These are phyloP conservation scores for Bhutanitis thaidina DNA, from an alignment of 2,888 invertebrate species.

Conservation along the genomic window DNA sequence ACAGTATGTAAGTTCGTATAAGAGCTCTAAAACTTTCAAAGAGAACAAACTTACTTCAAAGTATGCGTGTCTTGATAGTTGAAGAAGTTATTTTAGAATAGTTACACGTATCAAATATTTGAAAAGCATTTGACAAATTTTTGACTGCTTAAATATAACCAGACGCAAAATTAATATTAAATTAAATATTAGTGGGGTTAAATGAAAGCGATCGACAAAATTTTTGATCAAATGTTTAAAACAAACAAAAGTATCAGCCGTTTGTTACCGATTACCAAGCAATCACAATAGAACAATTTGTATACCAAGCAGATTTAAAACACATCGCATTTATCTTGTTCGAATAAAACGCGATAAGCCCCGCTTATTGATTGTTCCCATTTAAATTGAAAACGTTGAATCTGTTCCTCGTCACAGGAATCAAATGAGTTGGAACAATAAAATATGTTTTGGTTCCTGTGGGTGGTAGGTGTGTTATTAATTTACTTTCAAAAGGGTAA, in stretches of 20 bases:
- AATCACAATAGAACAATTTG: conserved; percentile 58
- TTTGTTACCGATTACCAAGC: conserved; percentile 48
- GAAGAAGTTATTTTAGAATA: not conserved
- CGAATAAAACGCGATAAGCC: conserved; percentile 64
- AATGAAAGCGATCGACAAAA: conserved; percentile 10
- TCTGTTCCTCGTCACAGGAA: conserved; percentile 55
- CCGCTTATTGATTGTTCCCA: conserved; percentile 65
- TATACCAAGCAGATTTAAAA: conserved; percentile 64
- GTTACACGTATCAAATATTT: not conserved
- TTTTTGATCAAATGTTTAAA: conserved; percentile 16
- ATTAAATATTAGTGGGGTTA: too few species aligned
- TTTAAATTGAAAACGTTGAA: conserved; percentile 64
- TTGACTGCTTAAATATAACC: too few species aligned
- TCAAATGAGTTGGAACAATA: conserved; percentile 48
- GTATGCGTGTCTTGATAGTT: not conserved
- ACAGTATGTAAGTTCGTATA: not conserved
- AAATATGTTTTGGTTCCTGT: conserved; percentile 26
- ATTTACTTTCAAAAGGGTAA: not conserved
- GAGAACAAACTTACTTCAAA: not conserved
- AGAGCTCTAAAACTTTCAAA: not conserved
- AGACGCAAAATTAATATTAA: too few species aligned
- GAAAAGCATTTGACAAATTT: too few species aligned
- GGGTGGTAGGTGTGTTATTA: not conserved
- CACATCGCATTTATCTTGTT: conserved; percentile 61
- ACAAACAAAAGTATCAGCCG: conserved; percentile 39